A percentile compares a stretch with the other conserved stretches of the same genome.
Evolutionary conservation across 2,888 invertebrate species (phyloP).

Genomic region (Caenorhabditis macrosperma): DNA sequence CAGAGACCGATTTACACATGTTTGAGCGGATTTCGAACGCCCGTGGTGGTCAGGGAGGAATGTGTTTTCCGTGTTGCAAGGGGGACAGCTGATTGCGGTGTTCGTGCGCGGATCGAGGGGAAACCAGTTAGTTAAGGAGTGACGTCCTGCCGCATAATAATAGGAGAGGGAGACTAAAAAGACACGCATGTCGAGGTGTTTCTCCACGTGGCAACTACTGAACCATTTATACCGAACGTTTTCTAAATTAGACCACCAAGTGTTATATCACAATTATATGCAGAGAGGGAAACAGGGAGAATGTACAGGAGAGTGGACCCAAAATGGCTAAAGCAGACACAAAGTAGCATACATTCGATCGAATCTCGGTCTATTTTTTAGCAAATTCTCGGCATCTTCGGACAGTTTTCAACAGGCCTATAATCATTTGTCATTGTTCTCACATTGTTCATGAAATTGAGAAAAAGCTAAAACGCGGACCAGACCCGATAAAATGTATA

Average conservation of each 20-base stretch:
- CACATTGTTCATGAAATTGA: no score
- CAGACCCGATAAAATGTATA: no score
- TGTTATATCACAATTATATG: constrained; percentile 45
- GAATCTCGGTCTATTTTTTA: no score
- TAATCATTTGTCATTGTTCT: no score
- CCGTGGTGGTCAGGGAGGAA: constrained; percentile 25
- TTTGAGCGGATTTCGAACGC: constrained; percentile 42
- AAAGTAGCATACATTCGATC: no score
- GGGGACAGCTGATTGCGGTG: constrained; percentile 40
- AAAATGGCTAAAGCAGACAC: constrained; percentile 46
- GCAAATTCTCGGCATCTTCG: no score
- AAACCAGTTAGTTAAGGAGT: constrained; percentile 55
- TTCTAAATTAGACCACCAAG: constrained; percentile 19
- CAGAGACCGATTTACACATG: constrained; percentile 25
- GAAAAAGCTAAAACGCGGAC: no score
- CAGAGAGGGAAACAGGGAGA: constrained; percentile 34
- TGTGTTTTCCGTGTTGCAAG: constrained; percentile 52
- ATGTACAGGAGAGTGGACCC: constrained; percentile 37
- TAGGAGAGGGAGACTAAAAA: constrained; percentile 7
- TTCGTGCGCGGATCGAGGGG: constrained; percentile 4
- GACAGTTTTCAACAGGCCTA: no score
- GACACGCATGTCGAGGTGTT: background rate
- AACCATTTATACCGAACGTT: constrained; percentile 24
- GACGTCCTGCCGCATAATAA: constrained; percentile 46
- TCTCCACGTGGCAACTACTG: background rate